A percentile compares a stretch with the other conserved stretches of the same genome.
Conservation (phyloP, 2,797 vertebrate species). For the Lepus townsendii region DNA sequence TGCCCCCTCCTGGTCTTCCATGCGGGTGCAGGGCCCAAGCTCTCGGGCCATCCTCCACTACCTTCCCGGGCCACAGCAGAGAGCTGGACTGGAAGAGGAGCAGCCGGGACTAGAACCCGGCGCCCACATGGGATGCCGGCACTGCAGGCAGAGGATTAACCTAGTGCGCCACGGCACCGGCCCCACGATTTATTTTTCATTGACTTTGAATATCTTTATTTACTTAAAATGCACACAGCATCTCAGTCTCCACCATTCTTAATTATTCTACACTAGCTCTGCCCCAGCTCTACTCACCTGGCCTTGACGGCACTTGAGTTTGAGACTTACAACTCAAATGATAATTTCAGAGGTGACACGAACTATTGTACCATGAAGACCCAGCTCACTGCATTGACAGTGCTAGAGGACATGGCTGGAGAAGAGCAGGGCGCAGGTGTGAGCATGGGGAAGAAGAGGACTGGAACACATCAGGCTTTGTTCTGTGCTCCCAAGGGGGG, state of each 20-base stretch:
- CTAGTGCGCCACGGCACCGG: background rate
- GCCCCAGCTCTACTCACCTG: background rate
- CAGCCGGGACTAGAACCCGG: too few relatives aligned
- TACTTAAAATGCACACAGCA: constrained; percentile 39
- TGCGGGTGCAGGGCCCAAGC: too few relatives aligned
- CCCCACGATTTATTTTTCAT: constrained; percentile 30
- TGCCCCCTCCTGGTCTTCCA: too few relatives aligned
- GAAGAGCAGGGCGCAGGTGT: background rate
- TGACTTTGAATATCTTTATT: constrained; percentile 38
- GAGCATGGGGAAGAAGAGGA: background rate
- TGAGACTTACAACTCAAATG: background rate
- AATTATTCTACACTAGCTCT: background rate
- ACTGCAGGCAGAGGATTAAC: too few relatives aligned
- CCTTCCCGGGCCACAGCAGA: too few relatives aligned
- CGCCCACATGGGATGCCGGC: too few relatives aligned
- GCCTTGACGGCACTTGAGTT: background rate
- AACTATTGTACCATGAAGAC: background rate
- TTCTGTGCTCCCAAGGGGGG: background rate
- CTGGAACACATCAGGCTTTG: background rate
- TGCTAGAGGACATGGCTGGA: background rate
- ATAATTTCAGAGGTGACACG: background rate
- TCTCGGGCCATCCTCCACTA: too few relatives aligned
- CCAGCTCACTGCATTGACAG: background rate
- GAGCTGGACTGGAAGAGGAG: too few relatives aligned
- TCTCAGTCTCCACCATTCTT: background rate